Base-by-base conservation (phyloP, 2,888 invertebrate genomes). In the Folsomia candida region DNA sequence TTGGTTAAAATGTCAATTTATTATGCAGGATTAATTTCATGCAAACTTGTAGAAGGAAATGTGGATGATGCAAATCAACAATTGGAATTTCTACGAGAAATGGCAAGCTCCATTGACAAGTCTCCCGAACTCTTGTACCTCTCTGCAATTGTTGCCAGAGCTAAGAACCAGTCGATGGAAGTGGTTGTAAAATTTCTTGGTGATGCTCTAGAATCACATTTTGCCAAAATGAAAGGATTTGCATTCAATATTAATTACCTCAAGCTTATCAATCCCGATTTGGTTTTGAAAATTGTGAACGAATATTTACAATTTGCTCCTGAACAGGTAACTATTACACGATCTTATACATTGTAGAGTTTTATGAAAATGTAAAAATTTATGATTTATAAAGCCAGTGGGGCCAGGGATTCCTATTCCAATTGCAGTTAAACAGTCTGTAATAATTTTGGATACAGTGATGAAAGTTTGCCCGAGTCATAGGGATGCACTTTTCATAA, bases 391-490 rank as follows among this genome's bases (percentile, higher is more conserved):
- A n/a, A 86, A 90, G 80, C 90, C 93, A 0, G 86, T 88, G 61
- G 88, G 87, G 77, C 85, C 87, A 18, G 84, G 84, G 29, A 84
- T 84, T 80, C 80, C 83, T n/a, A 71, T 84, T 11, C 84, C 85
- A 69, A 82, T 84, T 2, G 81, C 84, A 14, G 83, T 89, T 24
- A 87, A 87, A 71, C 86, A 87, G 76, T 87, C 88, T 79, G 83
- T 89, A 4, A 87, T 87, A 76, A 86, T 93, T 66, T 85, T 96
- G 27, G 90, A 90, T 79, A 86, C 88, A 14, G 84, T 96, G 24
- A 87, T 88, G 11, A 88, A 90, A 69, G 89, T 90, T 6, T 94
- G 94, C 81, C 95, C 97, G 0, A 94, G 94, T 0, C 86, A 93
- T 68, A 87, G 85, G 51, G 84, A 86, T 79, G 84, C 85, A 26